Percentiles rank a stretch among this genome's conserved stretches.
These are phyloP conservation scores for Valencia hispanica DNA, from an alignment of 2,797 vertebrate species.

Conservation along the genomic window DNA sequence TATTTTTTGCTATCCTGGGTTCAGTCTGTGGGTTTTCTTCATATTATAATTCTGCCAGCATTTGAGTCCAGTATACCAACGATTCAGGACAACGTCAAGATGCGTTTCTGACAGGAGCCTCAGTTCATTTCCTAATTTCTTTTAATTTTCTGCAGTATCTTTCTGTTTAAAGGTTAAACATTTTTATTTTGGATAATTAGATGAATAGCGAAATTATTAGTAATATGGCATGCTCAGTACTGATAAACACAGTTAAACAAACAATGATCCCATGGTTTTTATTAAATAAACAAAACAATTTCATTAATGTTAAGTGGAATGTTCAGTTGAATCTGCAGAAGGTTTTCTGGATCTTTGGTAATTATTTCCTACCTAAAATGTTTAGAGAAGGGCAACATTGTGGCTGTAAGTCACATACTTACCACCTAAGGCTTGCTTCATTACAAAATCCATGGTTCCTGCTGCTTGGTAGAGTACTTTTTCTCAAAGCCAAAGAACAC, in stretches of 20 bases:
- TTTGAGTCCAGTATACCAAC: neutral
- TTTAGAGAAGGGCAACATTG: neutral
- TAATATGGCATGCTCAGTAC: neutral
- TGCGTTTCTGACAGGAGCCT: neutral
- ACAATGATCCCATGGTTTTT: neutral
- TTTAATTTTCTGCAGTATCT: neutral
- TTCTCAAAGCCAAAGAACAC: slow-evolving; percentile 70
- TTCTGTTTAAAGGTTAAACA: neutral
- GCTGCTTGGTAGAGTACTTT: slow-evolving; percentile 56
- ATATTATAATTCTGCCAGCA: neutral
- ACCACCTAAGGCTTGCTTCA: slow-evolving; percentile 99
- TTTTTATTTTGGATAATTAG: slow-evolving; percentile 1
- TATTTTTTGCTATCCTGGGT: neutral
- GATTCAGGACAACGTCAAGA: neutral
- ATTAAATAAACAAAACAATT: neutral
- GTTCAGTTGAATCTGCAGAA: neutral
- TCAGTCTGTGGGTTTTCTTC: neutral
- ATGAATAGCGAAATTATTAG: neutral
- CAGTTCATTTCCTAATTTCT: neutral
- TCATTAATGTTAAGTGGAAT: neutral
- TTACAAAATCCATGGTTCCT: slow-evolving; percentile 94
- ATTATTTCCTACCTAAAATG: neutral
- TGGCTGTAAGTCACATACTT: slow-evolving; percentile 59
- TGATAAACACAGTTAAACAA: neutral
- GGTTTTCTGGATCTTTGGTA: neutral